A percentile compares a stretch with the other conserved stretches of the same genome.
phyloP scores from a whole-genome alignment of 2,888 invertebrate genomes.

The Phanerotoma sp. region DNA sequence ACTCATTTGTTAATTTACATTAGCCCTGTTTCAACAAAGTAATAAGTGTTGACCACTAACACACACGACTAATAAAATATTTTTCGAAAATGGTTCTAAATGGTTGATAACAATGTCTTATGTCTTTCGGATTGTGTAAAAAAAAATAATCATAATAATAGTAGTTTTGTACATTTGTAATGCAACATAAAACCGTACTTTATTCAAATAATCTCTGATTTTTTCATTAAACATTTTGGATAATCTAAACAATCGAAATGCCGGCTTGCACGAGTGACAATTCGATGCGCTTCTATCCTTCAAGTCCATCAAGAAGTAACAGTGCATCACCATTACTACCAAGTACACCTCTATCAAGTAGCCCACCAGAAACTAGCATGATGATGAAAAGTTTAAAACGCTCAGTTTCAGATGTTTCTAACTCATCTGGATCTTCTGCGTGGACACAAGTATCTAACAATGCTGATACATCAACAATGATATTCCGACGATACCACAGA shows the following conservation, averaged over 20 bases:
- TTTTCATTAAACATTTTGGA: not conserved
- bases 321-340: constrained; percentile 60
- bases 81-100: too few species aligned
- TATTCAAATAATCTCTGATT: not conserved
- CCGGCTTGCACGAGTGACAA: constrained; percentile 70
- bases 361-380: constrained; percentile 59
- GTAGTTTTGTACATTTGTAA: too few species aligned
- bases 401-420: constrained; percentile 60
- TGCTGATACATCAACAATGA: constrained; percentile 24
- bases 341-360: constrained; percentile 53
- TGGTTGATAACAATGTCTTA: too few species aligned
- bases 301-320: constrained; percentile 62
- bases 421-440: constrained; percentile 42
- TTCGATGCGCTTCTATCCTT: constrained; percentile 61
- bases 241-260: constrained; percentile 58
- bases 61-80: too few species aligned
- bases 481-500: constrained; percentile 16
- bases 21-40: too few species aligned
- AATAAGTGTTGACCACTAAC: too few species aligned
- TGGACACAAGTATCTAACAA: constrained; percentile 63
- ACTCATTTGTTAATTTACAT: too few species aligned
- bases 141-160: too few species aligned
- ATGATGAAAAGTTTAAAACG: constrained; percentile 63
- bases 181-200: too few species aligned
- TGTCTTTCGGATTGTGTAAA: too few species aligned